Evolutionary conservation across 2,113 vertebrate species (phyloP), one percentile per base, ranked within the genome.

Genomic region (Sinocyclocheilus anophthalmus): DNA sequence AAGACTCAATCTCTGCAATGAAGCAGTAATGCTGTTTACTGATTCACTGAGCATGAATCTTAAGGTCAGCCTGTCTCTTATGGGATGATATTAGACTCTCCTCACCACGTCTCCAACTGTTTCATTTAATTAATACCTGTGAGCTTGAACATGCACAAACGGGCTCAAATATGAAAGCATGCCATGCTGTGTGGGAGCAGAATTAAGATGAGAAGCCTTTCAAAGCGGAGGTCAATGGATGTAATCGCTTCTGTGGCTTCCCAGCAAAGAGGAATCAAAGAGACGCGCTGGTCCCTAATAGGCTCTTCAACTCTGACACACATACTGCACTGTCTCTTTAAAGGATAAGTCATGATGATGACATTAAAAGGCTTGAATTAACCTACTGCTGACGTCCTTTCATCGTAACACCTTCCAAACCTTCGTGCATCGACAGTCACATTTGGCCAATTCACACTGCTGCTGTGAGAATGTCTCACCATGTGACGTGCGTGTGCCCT

Each of bases 61-160:
- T 26, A 55, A 77, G 83, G 85, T 84, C 85, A 87, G 48, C 39
- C 77, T 50, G 26, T 80, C n/a, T 37, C 26, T 26, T 26, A 26
- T 26, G 26, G 26, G 26, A 26, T 26, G 26, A 26, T 26, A 26
- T 26, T 26, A 26, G 26, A 26, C 26, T 26, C 16, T 57, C 18
- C 26, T 37, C 45, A 30, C 53, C n/a, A 57, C 26, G 26, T 69
- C 79, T 77, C 87, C 63, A 53, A 55, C 45, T 69, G 77, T 50
- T 72, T 89, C 61, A 61, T 55, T 50, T 87, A 84, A 85, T 89
- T 87, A 88, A 81, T 82, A 85, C 81, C 72, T 84, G 67, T 48
- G 24, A 57, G 37, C 84, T 69, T 72, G 55, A 48, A 79, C 50
- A 57, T 12, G 42, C 61, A 83, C 73, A 61, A 63, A 45, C 48